A percentile compares a stretch with the other conserved stretches of the same genome.
These are phyloP conservation scores for Zelleria hepariella DNA, from an alignment of 2,888 invertebrate species.

Conservation along the genomic window DNA sequence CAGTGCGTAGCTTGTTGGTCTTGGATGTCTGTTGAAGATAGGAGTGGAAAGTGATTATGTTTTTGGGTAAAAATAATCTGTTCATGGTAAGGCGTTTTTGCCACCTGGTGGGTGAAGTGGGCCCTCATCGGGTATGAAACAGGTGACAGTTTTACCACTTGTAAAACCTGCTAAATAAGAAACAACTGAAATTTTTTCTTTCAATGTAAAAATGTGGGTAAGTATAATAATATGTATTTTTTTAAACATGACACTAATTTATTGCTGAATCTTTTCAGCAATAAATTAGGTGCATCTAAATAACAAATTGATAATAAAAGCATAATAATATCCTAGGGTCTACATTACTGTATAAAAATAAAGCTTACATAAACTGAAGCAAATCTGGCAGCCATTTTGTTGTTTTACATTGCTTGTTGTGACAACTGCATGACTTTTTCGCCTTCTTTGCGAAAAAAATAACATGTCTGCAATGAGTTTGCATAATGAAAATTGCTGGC, in stretches of 20 bases:
- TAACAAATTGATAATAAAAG: background rate
- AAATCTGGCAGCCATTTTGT: conserved; percentile 24
- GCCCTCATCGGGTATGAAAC: too few species aligned
- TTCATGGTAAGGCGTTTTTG: too few species aligned
- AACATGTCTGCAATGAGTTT: background rate
- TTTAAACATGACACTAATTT: too few species aligned
- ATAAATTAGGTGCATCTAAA: too few species aligned
- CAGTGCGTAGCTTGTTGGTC: conserved; percentile 49
- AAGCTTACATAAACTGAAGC: background rate
- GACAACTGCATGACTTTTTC: background rate
- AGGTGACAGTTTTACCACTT: too few species aligned
- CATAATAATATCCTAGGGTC: too few species aligned
- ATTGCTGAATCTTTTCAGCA: too few species aligned
- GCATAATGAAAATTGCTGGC: background rate
- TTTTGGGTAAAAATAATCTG: background rate
- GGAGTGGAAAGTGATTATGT: background rate
- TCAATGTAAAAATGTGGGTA: too few species aligned
- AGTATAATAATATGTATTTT: too few species aligned
- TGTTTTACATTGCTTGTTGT: conserved; percentile 10
- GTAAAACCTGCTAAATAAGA: too few species aligned
- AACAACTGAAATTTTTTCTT: too few species aligned
- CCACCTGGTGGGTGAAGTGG: too few species aligned
- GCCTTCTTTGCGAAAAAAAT: background rate
- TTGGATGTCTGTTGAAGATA: background rate
- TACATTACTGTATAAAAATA: background rate